These are phyloP conservation scores for Philypnodon macrostomus DNA, from an alignment of 2,797 vertebrate species.

Conservation along the genomic window DNA sequence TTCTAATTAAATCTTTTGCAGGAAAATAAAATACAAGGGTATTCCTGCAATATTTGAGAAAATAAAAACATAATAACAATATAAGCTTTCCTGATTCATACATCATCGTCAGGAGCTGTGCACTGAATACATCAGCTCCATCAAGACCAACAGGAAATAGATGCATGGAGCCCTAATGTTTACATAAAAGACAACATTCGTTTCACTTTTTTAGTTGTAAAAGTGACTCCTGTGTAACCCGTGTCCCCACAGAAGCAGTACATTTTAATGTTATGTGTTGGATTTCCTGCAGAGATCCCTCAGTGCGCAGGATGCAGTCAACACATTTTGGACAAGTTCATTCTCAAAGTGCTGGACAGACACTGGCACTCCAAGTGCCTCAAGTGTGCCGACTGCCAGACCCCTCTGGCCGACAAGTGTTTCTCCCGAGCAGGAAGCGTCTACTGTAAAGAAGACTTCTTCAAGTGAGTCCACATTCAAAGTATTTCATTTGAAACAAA, in stretches of 20 bases:
- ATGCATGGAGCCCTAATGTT: too few species aligned
- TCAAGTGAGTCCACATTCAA: conserved; percentile 92
- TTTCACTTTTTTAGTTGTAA: too few species aligned
- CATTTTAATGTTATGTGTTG: neutral
- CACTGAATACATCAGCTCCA: too few species aligned
- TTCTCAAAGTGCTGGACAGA: conserved; percentile 97
- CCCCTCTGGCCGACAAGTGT: conserved; percentile 92
- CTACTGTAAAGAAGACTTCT: conserved; percentile 99
- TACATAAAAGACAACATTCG: too few species aligned
- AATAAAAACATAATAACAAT: too few species aligned
- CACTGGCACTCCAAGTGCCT: conserved; percentile 99
- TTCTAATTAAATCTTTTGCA: too few species aligned
- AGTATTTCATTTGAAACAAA: neutral
- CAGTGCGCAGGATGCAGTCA: conserved; percentile 97
- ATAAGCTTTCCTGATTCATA: too few species aligned
- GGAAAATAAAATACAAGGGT: too few species aligned
- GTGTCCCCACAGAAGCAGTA: neutral
- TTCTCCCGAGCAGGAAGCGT: conserved; percentile 93
- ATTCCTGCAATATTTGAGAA: too few species aligned
- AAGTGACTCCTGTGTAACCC: neutral
- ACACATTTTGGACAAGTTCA: conserved; percentile 98
- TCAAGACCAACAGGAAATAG: too few species aligned
- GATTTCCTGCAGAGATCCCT: conserved; percentile 85
- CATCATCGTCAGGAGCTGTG: too few species aligned
- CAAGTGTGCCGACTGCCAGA: conserved; percentile 96